These are phyloP conservation scores for Leistus spinibarbis DNA, from an alignment of 2,888 invertebrate species.

Conservation along the genomic window DNA sequence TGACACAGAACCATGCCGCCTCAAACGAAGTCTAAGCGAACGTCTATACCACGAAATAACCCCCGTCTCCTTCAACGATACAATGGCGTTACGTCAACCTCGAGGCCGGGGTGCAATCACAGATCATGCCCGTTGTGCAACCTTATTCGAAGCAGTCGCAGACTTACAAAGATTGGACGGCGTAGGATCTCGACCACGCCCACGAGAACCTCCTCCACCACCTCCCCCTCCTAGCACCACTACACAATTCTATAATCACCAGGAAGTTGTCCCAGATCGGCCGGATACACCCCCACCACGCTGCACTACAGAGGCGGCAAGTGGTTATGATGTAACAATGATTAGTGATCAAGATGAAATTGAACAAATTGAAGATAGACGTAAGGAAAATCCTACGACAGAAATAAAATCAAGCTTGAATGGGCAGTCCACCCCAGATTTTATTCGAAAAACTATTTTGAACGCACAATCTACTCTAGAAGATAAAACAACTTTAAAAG, in stretches of 20 bases:
- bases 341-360: background rate
- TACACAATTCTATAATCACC: conserved; percentile 14
- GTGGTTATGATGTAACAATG: conserved; percentile 24
- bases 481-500: conserved; percentile 16
- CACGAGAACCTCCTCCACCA: conserved; percentile 60
- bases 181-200: conserved; percentile 50
- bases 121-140: conserved; percentile 47
- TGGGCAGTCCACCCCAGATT: no score
- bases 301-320: conserved; percentile 18
- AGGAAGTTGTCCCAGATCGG: conserved; percentile 20
- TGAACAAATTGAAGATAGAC: background rate
- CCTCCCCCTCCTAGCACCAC: conserved; percentile 52
- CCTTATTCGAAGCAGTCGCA: conserved; percentile 46
- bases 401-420: no score
- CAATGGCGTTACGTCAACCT: conserved; percentile 77
- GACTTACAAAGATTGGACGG: conserved; percentile 52
- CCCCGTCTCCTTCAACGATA: conserved; percentile 74
- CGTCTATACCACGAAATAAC: conserved; percentile 51
- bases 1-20: conserved; percentile 45
- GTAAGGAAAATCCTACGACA: no score
- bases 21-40: conserved; percentile 57
- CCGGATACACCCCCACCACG: conserved; percentile 28
- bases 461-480: conserved; percentile 1
- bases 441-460: no score
- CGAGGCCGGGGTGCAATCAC: conserved; percentile 68